Conservation (phyloP, 2,797 vertebrate genomes). For the Hyperoplus immaculatus region DNA sequence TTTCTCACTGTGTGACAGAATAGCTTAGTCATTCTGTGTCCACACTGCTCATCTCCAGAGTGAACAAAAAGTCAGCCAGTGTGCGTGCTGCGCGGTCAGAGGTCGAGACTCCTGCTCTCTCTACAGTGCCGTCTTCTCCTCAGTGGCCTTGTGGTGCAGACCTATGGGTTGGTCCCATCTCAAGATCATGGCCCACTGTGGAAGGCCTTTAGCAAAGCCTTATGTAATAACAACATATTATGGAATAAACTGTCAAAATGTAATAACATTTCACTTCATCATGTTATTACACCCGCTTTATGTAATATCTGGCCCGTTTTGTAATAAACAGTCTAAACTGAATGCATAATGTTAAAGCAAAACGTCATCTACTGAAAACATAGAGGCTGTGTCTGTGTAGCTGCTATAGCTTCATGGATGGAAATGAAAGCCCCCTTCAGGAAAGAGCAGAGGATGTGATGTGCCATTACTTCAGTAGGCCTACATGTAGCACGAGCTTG, state of each 20-base stretch:
- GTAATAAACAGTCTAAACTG: too few relatives aligned
- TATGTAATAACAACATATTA: neutral
- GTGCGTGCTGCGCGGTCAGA: constrained; percentile 39
- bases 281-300: too few relatives aligned
- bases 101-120: constrained; percentile 34
- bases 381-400: neutral
- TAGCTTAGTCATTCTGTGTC: constrained; percentile 58
- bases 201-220: constrained; percentile 19
- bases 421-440: constrained; percentile 43
- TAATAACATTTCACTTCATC: too few relatives aligned
- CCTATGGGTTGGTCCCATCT: constrained; percentile 34
- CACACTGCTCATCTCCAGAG: constrained; percentile 39
- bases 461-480: constrained; percentile 57
- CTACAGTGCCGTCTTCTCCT: constrained; percentile 28
- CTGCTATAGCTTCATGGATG: constrained; percentile 34
- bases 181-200: constrained; percentile 36
- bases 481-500: constrained; percentile 50
- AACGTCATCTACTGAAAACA: neutral
- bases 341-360: too few relatives aligned
- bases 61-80: constrained; percentile 42
- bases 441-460: constrained; percentile 47
- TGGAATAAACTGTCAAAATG: too few relatives aligned
- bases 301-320: too few relatives aligned
- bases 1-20: constrained; percentile 39
- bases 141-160: constrained; percentile 4